Evolutionary conservation across 2,888 invertebrate species (phyloP), one percentile per base, ranked within the genome.

Genomic region (Melangyna quadrimaculata): DNA sequence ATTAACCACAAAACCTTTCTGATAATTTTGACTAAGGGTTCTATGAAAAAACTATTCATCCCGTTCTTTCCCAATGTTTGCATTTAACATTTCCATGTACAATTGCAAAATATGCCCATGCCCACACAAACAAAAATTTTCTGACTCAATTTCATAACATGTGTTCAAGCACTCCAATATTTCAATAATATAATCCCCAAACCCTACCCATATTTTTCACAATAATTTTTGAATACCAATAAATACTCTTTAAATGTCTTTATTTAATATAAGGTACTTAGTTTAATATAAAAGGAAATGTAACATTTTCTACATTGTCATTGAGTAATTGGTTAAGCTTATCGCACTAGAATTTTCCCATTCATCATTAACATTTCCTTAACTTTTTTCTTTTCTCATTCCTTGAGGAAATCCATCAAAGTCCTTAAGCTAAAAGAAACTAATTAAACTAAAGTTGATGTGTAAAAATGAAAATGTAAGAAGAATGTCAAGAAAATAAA

Each of bases 331-430:
- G 40, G 5, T 27, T 29, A n/a, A n/a, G 7, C 63, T 63, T 43
- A 63, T 40, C 40, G 43, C 43, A 63, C 40, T 19, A 59, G 22
- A 37, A 27, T 43, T 40, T 17, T 43, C 43, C 63, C 27, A 63
- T 63, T 63, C 43, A 63, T 63, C 63, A 63, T 63, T n/a, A 59
- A 59, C 37, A 19, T 43, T 63, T 29, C 24, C 43, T n/a, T 61
- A 4, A 61, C 37, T 35, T n/a, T 40, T 9, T 22, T 17, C 14
- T n/a, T 40, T 9, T 22, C 27, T 22, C n/a, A 24, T 40, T 10
- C 29, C 45, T 48, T 37, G 37, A 37, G 12, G 6, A 40, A 40
- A 61, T 63, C 17, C 63, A 63, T 63, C 63, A 63, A 63, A 43
- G 43, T 63, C 63, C 17, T 43, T 43, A 27, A 40, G 22, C 22